A percentile compares a stretch with the other conserved stretches of the same genome.
These are phyloP conservation scores for Sceloporus undulatus DNA, from an alignment of 2,113 vertebrate species.

Conservation along the genomic window DNA sequence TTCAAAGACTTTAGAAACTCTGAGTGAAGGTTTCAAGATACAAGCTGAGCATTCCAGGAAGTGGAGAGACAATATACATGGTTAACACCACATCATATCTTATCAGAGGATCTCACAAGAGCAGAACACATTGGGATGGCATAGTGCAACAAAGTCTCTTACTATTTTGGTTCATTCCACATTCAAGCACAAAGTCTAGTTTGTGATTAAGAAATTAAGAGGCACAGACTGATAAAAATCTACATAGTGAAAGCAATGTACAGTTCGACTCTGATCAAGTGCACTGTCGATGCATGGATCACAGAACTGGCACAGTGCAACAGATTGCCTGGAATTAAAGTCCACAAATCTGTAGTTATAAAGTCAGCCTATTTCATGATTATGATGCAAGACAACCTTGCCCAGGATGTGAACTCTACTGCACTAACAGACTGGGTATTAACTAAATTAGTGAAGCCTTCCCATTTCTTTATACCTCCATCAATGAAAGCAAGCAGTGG, in stretches of 20 bases:
- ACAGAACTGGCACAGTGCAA: not conserved
- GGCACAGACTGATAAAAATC: not conserved
- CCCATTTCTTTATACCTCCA: not conserved
- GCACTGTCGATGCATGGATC: not conserved
- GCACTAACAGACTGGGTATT: not conserved
- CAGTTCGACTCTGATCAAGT: not conserved
- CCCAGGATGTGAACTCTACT: not conserved
- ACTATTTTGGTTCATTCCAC: not conserved
- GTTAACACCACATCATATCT: not conserved
- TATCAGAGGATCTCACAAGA: conserved; percentile 5
- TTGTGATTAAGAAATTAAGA: not conserved
- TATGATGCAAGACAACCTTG: not conserved
- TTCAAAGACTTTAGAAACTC: not conserved
- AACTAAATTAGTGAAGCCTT: not conserved
- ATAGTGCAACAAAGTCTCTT: not conserved
- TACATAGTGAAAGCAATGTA: not conserved
- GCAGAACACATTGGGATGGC: not conserved
- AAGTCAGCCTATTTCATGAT: conserved; percentile 57
- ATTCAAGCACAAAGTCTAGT: not conserved
- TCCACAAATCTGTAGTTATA: conserved; percentile 31
- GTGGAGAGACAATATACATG: not conserved
- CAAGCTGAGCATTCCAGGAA: not conserved
- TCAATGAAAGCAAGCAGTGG: not conserved
- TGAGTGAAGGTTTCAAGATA: not conserved
- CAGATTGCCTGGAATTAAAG: not conserved